phyloP scores from a whole-genome alignment of 35 echinoderm and acorn worm species.

The Apostichopus japonicus region DNA sequence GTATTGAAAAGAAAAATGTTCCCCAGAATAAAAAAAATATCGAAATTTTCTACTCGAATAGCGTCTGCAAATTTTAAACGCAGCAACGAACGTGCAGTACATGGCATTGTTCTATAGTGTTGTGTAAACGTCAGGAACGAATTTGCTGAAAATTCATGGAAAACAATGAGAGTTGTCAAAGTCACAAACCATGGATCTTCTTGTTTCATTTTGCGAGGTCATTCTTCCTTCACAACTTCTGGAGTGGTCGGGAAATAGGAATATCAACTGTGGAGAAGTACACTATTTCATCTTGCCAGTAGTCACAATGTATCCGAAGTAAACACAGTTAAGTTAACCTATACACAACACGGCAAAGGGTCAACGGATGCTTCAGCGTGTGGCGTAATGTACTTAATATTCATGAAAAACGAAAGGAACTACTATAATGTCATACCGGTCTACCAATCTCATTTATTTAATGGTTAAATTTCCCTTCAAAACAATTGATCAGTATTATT shows the following conservation, averaged over 20 bases:
- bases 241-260: neutral
- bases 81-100: slow-evolving; percentile 5
- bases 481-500: too few relatives aligned
- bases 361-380: neutral
- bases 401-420: neutral
- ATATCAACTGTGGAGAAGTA: neutral
- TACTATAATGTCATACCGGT: neutral
- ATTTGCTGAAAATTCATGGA: slow-evolving; percentile 55
- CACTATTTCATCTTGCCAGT: neutral
- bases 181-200: slow-evolving; percentile 69
- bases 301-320: neutral
- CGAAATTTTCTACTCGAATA: slow-evolving; percentile 50
- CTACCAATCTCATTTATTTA: too few relatives aligned
- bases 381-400: slow-evolving; percentile 1
- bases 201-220: slow-evolving; percentile 53
- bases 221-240: slow-evolving; percentile 33
- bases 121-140: neutral
- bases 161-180: slow-evolving; percentile 49
- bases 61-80: slow-evolving; percentile 11
- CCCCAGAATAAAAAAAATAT: slow-evolving; percentile 6
- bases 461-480: too few relatives aligned
- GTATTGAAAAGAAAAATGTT: neutral
- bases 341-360: neutral
- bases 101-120: slow-evolving; percentile 33
- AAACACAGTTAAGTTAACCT: neutral